These are phyloP conservation scores for Radopholus similis DNA, from an alignment of 1,140 invertebrate genomes.

Conservation along the genomic window DNA sequence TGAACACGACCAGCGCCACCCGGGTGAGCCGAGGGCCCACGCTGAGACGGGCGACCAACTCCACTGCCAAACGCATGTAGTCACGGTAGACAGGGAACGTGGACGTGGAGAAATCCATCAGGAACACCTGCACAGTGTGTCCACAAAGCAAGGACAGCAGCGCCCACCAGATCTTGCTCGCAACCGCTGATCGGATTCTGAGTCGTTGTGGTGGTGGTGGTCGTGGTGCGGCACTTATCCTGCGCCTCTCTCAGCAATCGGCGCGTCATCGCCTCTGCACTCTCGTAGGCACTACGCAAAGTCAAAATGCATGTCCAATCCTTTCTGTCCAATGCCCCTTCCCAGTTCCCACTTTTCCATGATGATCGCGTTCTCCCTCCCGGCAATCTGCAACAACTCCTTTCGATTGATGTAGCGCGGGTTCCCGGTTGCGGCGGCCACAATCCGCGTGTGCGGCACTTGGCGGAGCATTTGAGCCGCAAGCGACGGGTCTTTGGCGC, in stretches of 20 bases:
- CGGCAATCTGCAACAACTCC: slow-evolving; percentile 53
- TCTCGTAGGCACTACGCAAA: slow-evolving; percentile 52
- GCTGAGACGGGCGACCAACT: slow-evolving; percentile 40
- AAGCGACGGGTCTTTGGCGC: slow-evolving; percentile 45
- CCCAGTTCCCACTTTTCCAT: too few species aligned
- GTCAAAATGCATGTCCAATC: too few species aligned
- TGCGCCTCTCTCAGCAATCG: slow-evolving; percentile 50
- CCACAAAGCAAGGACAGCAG: too few species aligned
- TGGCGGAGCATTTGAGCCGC: slow-evolving; percentile 41
- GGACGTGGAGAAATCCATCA: slow-evolving; percentile 58
- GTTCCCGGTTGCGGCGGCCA: slow-evolving; percentile 53
- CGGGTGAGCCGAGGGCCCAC: slow-evolving; percentile 52
- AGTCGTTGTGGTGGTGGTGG: slow-evolving; percentile 46
- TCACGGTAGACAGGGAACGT: slow-evolving; percentile 48
- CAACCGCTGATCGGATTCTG: slow-evolving; percentile 40
- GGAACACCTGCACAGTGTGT: slow-evolving; percentile 55
- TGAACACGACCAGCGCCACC: slow-evolving; percentile 53
- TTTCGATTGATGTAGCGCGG: slow-evolving; percentile 52
- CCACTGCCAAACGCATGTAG: slow-evolving; percentile 42
- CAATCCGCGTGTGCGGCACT: slow-evolving; percentile 51
- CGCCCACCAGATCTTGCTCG: slow-evolving; percentile 24
- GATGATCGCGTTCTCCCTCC: slow-evolving; percentile 55
- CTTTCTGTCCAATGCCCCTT: too few species aligned
- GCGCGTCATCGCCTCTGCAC: slow-evolving; percentile 54
- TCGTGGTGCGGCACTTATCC: slow-evolving; percentile 54